Conservation (phyloP, 2,888 invertebrate species). For the Polydrusus pterygomalis region DNA sequence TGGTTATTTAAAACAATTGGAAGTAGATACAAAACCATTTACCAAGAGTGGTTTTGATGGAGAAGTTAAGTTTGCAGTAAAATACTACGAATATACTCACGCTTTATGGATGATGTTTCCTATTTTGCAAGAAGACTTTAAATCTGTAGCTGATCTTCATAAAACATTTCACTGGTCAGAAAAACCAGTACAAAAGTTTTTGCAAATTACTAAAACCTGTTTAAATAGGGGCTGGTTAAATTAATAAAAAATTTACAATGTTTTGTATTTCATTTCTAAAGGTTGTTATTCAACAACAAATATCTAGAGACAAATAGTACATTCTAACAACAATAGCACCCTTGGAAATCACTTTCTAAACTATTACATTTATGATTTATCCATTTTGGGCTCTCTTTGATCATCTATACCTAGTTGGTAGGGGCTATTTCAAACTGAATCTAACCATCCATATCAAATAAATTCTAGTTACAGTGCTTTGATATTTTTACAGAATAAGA, state of each 20-base stretch:
- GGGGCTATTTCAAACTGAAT: too few relatives aligned
- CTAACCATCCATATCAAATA: too few relatives aligned
- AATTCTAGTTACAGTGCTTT: too few relatives aligned
- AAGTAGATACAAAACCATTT: constrained; percentile 24
- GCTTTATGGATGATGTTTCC: constrained; percentile 46
- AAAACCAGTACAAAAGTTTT: constrained; percentile 13
- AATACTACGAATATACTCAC: constrained; percentile 43
- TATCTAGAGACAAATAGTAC: too few relatives aligned
- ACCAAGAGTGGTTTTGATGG: constrained; percentile 36
- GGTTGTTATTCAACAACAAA: too few relatives aligned
- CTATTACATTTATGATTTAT: too few relatives aligned
- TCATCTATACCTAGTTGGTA: too few relatives aligned
- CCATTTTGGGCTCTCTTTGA: too few relatives aligned
- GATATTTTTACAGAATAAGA: too few relatives aligned
- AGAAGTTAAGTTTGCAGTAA: constrained; percentile 39
- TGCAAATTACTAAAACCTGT: constrained; percentile 23
- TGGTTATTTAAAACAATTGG: constrained; percentile 29
- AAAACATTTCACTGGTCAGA: constrained; percentile 5
- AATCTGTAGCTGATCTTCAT: constrained; percentile 28
- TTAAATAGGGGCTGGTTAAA: constrained; percentile 34
- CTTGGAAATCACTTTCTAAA: too few relatives aligned
- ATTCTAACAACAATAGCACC: too few relatives aligned
- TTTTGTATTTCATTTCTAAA: not conserved
- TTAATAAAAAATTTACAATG: not conserved
- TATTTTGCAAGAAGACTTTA: constrained; percentile 36